phyloP scores from a whole-genome alignment of 2,113 vertebrate species.

The Oryzias melastigma region DNA sequence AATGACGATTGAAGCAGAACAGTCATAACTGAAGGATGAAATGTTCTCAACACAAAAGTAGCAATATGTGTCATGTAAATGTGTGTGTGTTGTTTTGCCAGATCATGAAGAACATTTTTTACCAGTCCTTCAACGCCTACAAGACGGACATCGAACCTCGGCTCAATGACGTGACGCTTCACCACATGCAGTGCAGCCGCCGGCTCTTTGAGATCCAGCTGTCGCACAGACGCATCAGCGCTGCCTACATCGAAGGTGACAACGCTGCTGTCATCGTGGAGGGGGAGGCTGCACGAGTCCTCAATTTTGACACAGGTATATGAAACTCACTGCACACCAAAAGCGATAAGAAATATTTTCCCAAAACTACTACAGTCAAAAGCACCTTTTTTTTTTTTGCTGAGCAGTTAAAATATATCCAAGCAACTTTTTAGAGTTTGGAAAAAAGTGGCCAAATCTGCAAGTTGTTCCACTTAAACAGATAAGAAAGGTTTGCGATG shows the following conservation, averaged over 20 bases:
- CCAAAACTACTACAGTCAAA: too few relatives aligned
- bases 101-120: constrained; percentile 83
- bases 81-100: constrained; percentile 26
- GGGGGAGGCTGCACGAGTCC: constrained; percentile 74
- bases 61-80: neutral
- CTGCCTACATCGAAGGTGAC: constrained; percentile 73
- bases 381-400: too few relatives aligned
- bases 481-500: too few relatives aligned
- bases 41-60: neutral
- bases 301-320: constrained; percentile 80
- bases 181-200: constrained; percentile 75
- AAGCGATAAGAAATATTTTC: neutral
- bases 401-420: too few relatives aligned
- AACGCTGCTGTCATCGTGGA: constrained; percentile 79
- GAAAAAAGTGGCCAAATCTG: too few relatives aligned
- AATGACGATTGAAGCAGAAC: too few relatives aligned
- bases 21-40: too few relatives aligned
- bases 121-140: constrained; percentile 78
- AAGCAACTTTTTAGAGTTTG: too few relatives aligned
- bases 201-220: constrained; percentile 78
- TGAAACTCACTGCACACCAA: too few relatives aligned
- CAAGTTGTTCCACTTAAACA: too few relatives aligned
- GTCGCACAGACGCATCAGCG: constrained; percentile 75
- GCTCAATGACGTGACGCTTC: constrained; percentile 68
- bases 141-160: constrained; percentile 78